Conservation (phyloP, 2,113 vertebrate species). For the Paradoxurus hermaphroditus region DNA sequence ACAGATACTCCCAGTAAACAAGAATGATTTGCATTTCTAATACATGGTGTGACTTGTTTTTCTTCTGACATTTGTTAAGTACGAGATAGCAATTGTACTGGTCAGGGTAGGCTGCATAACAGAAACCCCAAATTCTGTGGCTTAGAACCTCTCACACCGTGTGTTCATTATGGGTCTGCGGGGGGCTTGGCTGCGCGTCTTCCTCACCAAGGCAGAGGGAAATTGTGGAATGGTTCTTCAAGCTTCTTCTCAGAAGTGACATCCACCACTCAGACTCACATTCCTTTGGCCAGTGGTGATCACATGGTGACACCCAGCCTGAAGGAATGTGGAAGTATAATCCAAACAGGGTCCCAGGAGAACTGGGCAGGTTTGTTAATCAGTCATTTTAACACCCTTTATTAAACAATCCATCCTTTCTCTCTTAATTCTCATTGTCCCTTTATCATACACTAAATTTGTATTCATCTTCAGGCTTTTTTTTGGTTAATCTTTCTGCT, state of each 20-base stretch:
- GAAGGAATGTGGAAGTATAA: background rate
- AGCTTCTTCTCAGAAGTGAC: background rate
- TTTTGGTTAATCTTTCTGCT: background rate
- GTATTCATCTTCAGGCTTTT: background rate
- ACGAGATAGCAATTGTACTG: background rate
- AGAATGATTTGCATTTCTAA: background rate
- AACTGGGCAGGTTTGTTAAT: background rate
- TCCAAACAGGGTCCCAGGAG: background rate
- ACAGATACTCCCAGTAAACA: background rate
- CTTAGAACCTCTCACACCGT: background rate
- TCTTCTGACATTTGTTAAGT: background rate
- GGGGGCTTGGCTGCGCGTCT: background rate
- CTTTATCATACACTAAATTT: background rate
- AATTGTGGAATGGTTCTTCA: background rate
- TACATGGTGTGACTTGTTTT: background rate
- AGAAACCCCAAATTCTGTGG: background rate
- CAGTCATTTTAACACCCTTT: background rate
- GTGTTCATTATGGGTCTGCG: background rate
- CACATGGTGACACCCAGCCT: background rate
- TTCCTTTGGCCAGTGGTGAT: background rate
- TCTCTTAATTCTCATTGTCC: background rate
- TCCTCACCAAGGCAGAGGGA: background rate
- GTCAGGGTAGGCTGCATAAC: background rate
- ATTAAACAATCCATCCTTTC: background rate
- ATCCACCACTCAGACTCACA: background rate